A percentile compares a stretch with the other conserved stretches of the same genome.
Conservation (phyloP, 2,797 vertebrate genomes). For the Pseudopleuronectes americanus region DNA sequence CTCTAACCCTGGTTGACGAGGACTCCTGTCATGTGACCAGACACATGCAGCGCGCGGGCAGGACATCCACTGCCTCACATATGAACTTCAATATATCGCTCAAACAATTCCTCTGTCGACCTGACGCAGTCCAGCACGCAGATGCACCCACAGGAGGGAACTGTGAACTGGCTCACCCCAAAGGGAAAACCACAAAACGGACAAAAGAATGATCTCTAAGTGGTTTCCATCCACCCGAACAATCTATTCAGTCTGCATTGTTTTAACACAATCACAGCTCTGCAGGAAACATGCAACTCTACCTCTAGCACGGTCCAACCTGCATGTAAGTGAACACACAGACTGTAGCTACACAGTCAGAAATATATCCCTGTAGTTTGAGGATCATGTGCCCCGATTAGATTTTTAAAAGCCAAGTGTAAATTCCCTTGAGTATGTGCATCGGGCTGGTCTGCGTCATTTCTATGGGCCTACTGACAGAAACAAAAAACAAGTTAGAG, state of each 20-base stretch:
- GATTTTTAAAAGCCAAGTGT: slow-evolving; percentile 54
- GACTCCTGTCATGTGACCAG: slow-evolving; percentile 84
- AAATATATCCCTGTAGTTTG: slow-evolving; percentile 16
- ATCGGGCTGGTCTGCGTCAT: slow-evolving; percentile 78
- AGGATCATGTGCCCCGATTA: slow-evolving; percentile 6
- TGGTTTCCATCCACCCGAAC: slow-evolving; percentile 4
- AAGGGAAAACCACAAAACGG: slow-evolving; percentile 10
- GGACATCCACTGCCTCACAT: slow-evolving; percentile 60
- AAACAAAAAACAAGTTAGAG: slow-evolving; percentile 84
- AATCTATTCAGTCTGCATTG: neutral
- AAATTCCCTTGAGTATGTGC: slow-evolving; percentile 79
- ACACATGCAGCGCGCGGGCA: slow-evolving; percentile 73
- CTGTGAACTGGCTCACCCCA: slow-evolving; percentile 41
- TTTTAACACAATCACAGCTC: slow-evolving; percentile 18
- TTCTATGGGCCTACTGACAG: slow-evolving; percentile 83
- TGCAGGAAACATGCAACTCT: slow-evolving; percentile 4
- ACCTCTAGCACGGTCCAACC: slow-evolving; percentile 5
- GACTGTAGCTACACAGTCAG: slow-evolving; percentile 5
- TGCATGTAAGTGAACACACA: neutral
- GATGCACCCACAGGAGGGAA: slow-evolving; percentile 80
- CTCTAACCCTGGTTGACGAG: slow-evolving; percentile 55
- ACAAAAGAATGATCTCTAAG: neutral
- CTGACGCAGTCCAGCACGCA: slow-evolving; percentile 70
- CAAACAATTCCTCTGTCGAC: slow-evolving; percentile 72
- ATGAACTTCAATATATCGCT: slow-evolving; percentile 59